Conservation (phyloP, 2,113 vertebrate species). For the Prunella fulvescens region DNA sequence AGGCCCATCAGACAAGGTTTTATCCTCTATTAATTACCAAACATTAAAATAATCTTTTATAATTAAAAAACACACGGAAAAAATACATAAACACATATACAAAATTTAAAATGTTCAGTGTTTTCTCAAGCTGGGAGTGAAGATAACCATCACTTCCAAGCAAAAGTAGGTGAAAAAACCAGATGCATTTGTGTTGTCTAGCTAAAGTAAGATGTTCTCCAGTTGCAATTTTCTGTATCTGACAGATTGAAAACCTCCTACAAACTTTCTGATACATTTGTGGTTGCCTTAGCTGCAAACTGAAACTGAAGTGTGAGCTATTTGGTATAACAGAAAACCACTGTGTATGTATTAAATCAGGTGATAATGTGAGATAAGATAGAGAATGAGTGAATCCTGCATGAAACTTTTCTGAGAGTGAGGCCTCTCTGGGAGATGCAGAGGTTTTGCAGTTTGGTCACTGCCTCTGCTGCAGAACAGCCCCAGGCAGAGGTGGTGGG, state of each 20-base stretch:
- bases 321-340: not conserved
- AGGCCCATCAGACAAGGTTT: not conserved
- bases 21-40: not conserved
- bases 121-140: not conserved
- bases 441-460: not conserved
- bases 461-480: not conserved
- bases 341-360: not conserved
- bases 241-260: not conserved
- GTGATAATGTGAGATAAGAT: not conserved
- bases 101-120: not conserved
- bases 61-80: not conserved
- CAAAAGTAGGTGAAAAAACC: not conserved
- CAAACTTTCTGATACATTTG: not conserved
- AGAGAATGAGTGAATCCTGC: not conserved
- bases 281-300: not conserved
- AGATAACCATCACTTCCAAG: not conserved
- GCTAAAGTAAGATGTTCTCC: not conserved
- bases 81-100: not conserved
- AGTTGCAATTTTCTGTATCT: not conserved
- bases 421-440: not conserved
- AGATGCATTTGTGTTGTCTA: not conserved
- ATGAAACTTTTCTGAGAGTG: not conserved
- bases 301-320: not conserved
- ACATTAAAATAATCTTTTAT: not conserved
- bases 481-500: rapidly evolving